Percentiles rank a stretch among this genome's conserved stretches.
Evolutionary conservation across 2,797 vertebrate species (phyloP).

Genomic region (Muscicapa comitata): DNA sequence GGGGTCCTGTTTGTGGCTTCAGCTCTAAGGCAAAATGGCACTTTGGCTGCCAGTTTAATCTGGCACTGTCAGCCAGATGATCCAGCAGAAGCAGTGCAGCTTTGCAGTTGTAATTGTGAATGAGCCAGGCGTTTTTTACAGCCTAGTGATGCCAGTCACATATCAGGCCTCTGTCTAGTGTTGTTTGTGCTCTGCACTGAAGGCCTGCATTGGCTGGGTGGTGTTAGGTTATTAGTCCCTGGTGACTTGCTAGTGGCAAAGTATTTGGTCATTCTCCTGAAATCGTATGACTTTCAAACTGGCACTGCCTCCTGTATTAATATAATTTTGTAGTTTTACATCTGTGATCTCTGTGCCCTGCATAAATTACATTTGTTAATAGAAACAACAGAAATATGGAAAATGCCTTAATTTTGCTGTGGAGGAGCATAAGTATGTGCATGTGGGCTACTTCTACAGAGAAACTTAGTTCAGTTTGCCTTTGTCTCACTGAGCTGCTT

Average conservation of each 20-base stretch:
- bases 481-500: background rate
- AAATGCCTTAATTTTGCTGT: background rate
- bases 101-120: background rate
- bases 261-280: background rate
- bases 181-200: background rate
- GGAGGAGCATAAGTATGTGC: background rate
- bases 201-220: background rate
- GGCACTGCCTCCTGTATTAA: background rate
- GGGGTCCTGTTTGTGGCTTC: background rate
- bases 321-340: background rate
- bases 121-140: background rate
- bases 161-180: background rate
- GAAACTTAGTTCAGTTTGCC: background rate
- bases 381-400: background rate
- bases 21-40: background rate
- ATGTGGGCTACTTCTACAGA: background rate
- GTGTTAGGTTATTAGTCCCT: background rate
- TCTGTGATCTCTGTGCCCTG: background rate
- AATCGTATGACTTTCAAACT: background rate
- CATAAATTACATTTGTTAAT: background rate
- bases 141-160: rapidly evolving
- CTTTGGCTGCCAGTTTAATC: background rate
- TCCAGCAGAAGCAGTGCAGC: background rate
- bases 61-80: background rate
- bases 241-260: background rate